phyloP scores from a whole-genome alignment of 64 coral and sea anemone genomes.

The Anthopleura sola region DNA sequence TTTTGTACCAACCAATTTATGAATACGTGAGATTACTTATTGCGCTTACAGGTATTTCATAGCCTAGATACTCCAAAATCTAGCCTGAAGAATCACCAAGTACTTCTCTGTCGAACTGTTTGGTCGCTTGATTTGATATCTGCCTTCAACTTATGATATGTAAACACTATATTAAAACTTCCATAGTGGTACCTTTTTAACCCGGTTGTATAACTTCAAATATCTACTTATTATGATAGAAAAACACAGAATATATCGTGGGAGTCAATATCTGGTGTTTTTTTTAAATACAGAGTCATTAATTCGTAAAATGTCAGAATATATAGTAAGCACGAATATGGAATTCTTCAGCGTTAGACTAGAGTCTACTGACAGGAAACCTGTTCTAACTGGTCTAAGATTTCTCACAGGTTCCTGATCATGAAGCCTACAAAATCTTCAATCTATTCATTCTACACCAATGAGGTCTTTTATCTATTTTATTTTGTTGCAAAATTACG shows the following conservation, averaged over 20 bases:
- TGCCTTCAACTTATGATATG: not conserved
- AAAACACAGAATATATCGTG: not conserved
- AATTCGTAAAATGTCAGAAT: not conserved
- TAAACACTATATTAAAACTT: not conserved
- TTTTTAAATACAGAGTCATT: not conserved
- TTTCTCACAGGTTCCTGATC: no score
- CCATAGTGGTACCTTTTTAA: not conserved
- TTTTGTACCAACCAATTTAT: not conserved
- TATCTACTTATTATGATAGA: not conserved
- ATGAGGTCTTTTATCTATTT: not conserved
- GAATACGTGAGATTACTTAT: not conserved
- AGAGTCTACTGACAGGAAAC: no score
- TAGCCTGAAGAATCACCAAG: not conserved
- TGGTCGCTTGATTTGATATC: not conserved
- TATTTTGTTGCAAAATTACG: not conserved
- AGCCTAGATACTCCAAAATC: not conserved
- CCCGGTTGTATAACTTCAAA: not conserved
- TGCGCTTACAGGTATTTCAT: not conserved
- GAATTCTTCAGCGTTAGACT: not conserved
- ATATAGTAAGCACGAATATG: not conserved
- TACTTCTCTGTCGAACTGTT: not conserved
- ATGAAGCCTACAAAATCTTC: not conserved
- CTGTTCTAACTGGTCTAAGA: not conserved
- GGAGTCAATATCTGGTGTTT: not conserved
- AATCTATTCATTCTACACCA: not conserved